A percentile compares a stretch with the other conserved stretches of the same genome.
These are phyloP conservation scores for Nixonia krombeini DNA, from an alignment of 1,140 invertebrate species.

Conservation along the genomic window DNA sequence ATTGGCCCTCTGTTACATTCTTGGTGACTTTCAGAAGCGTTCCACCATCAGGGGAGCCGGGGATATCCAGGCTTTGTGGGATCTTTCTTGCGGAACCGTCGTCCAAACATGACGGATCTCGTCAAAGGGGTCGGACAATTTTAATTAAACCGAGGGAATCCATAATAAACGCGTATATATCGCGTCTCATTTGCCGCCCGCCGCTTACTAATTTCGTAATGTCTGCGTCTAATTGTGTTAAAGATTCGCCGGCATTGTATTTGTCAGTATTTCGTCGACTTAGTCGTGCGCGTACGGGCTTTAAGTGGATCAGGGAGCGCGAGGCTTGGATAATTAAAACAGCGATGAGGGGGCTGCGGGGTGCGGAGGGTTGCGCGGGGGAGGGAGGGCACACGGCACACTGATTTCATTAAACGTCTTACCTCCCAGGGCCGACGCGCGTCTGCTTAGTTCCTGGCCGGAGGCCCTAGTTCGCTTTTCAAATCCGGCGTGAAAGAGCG, in stretches of 20 bases:
- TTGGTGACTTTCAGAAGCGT: conserved; percentile 49
- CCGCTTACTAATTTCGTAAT: conserved; percentile 61
- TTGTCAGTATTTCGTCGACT: conserved; percentile 48
- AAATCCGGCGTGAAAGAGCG: conserved; percentile 20
- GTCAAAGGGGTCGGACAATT: too few relatives aligned
- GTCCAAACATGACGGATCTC: too few relatives aligned
- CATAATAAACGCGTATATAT: too few relatives aligned
- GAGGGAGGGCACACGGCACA: conserved; percentile 53
- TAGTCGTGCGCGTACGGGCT: conserved; percentile 34
- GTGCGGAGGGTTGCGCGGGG: conserved; percentile 30
- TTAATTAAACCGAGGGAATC: conserved; percentile 21
- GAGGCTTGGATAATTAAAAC: conserved; percentile 65
- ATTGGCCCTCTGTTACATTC: conserved; percentile 67
- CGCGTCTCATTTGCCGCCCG: too few relatives aligned
- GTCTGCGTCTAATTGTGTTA: conserved; percentile 66
- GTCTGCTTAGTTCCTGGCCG: conserved; percentile 53
- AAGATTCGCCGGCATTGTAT: conserved; percentile 57
- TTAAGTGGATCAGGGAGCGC: conserved; percentile 41
- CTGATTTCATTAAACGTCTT: conserved; percentile 70
- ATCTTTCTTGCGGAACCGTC: conserved; percentile 20
- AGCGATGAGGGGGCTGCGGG: conserved; percentile 36
- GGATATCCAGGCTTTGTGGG: conserved; percentile 27
- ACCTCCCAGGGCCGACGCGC: conserved; percentile 54
- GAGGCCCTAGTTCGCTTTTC: conserved; percentile 44
- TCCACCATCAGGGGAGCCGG: conserved; percentile 18